phyloP scores from a whole-genome alignment of 2,888 invertebrate species.

The Drosophila conformis region DNA sequence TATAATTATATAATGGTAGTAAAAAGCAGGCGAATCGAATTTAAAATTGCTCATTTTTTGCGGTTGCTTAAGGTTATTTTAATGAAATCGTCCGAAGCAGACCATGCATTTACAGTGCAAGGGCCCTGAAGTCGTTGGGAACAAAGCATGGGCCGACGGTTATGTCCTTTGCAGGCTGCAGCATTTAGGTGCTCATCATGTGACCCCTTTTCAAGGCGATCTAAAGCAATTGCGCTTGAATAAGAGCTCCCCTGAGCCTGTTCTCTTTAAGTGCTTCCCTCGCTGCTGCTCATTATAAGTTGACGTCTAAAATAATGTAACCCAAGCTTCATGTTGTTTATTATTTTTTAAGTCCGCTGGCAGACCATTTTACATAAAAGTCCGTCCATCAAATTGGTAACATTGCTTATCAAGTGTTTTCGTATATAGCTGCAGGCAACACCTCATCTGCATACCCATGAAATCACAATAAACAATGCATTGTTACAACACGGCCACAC shows the following conservation, averaged over 20 bases:
- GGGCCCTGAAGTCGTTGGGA: neutral
- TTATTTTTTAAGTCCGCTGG: neutral
- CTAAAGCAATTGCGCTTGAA: neutral
- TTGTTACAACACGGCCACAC: slow-evolving; percentile 80
- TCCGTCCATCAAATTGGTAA: neutral
- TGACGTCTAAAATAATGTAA: neutral
- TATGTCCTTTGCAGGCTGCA: neutral
- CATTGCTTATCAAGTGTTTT: neutral
- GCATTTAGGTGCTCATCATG: neutral
- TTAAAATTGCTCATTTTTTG: slow-evolving; percentile 1
- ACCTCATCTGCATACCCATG: slow-evolving; percentile 51
- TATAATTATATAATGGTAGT: neutral
- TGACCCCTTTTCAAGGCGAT: neutral
- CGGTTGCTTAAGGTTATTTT: slow-evolving; percentile 5
- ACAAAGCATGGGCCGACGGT: neutral
- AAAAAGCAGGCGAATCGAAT: slow-evolving; percentile 1
- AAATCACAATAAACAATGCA: slow-evolving; percentile 61
- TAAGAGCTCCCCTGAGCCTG: neutral
- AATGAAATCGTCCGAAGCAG: neutral
- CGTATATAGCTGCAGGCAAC: slow-evolving; percentile 8
- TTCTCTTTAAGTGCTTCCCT: neutral
- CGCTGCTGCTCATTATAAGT: neutral
- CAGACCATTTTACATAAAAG: neutral
- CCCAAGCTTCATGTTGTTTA: neutral
- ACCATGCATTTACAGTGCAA: neutral